Conservation (phyloP, 2,113 vertebrate genomes). For the Eclectus roratus region DNA sequence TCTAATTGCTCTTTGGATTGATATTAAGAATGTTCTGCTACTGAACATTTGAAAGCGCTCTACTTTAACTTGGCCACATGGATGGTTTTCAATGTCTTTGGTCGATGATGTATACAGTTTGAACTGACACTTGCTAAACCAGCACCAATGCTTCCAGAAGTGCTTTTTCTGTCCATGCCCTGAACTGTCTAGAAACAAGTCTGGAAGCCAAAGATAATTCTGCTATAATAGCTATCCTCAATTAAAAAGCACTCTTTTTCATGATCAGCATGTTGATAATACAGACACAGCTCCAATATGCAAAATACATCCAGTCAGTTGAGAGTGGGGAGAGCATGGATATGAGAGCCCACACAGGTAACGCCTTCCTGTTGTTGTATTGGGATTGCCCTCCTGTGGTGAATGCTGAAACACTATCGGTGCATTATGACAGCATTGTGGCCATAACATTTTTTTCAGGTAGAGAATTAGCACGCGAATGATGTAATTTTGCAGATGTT, state of each 20-base stretch:
- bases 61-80: not conserved
- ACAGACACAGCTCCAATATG: too few species aligned
- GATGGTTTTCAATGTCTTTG: not conserved
- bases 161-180: not conserved
- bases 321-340: not conserved
- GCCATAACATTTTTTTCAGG: not conserved
- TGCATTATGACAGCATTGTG: not conserved
- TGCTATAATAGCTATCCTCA: not conserved
- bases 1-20: not conserved
- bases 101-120: not conserved
- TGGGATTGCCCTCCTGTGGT: not conserved
- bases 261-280: not conserved
- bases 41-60: not conserved
- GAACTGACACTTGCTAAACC: not conserved
- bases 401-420: not conserved
- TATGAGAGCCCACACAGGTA: not conserved
- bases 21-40: not conserved
- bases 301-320: not conserved
- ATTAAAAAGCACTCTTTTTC: not conserved
- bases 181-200: not conserved
- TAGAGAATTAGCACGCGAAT: not conserved
- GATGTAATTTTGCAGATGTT: not conserved
- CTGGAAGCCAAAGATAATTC: not conserved
- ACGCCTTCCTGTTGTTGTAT: not conserved
- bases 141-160: not conserved